A percentile compares a stretch with the other conserved stretches of the same genome.
Conservation (phyloP, 2,888 invertebrate species). For the Unio pictorum region DNA sequence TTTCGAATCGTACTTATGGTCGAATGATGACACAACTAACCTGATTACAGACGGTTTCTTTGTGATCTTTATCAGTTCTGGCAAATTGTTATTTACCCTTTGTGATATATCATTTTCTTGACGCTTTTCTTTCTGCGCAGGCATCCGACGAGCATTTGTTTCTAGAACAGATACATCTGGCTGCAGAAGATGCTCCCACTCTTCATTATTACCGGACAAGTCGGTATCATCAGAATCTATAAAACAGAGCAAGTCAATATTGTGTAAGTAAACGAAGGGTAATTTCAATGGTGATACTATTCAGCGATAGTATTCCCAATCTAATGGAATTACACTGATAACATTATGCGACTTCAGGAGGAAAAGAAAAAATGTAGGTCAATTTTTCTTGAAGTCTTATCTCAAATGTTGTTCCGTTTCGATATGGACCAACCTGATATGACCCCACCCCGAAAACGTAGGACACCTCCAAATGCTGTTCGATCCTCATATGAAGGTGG, state of each 20-base stretch:
- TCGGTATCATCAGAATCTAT: constrained; percentile 29
- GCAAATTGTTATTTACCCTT: neutral
- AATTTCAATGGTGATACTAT: no score
- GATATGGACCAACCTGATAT: no score
- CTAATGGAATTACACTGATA: no score
- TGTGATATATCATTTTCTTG: neutral
- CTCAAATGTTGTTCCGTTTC: no score
- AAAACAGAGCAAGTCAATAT: neutral
- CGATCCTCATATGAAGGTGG: no score
- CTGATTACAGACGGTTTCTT: constrained; percentile 23
- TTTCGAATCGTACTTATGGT: neutral
- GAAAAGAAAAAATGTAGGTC: no score
- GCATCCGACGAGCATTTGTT: neutral
- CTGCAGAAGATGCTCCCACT: constrained; percentile 41
- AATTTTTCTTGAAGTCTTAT: neutral
- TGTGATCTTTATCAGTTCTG: constrained; percentile 8
- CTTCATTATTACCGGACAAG: constrained; percentile 40
- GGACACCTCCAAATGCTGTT: no score
- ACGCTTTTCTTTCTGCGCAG: constrained; percentile 2
- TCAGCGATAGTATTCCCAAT: no score
- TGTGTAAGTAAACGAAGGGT: no score
- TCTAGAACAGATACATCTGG: constrained; percentile 3
- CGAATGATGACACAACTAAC: constrained; percentile 21
- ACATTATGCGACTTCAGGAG: no score
- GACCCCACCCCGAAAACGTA: no score